Evolutionary conservation across 2,888 invertebrate genomes (phyloP), one percentile per base, ranked within the genome.

Genomic region (Lamellibrachia satsuma): DNA sequence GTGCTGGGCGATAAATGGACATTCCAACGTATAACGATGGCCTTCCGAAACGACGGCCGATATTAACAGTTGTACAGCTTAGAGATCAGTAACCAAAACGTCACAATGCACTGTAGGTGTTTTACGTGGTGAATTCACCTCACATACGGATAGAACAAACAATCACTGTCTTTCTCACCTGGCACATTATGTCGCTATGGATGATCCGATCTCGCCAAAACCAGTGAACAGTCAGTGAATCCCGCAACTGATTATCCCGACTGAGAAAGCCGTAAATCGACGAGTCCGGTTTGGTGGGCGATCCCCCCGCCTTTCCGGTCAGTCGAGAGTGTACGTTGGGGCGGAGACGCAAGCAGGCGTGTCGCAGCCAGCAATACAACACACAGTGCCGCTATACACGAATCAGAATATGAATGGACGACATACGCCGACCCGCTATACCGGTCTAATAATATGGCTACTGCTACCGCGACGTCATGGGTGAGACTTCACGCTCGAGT

Each of bases 371-470:
- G 75, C 75, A 75, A 75, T 22, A 75, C 75, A 75, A 11, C n/a
- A 75, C 75, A 75, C 4, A 22, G 75, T 75, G 22, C 75, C 22
- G 6, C 75, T 75, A 75, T 75, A 75, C 75, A 22, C 75, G 15
- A 75, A 75, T 75, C 15, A 22, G 75, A 75, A 75, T 75, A 75
- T 75, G 75, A 75, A 75, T 75, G 75, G 75, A 6, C 75, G 6
- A n/a, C 75, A 75, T 75, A 75, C 39, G 39, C 39, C 39, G 39
- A 39, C 75, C 75, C 75, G 75, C 22, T 75, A 75, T 75, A 75
- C 75, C 75, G 75, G 75, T 75, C 75, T 75, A 75, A 75, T 75
- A 75, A 75, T 75, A 75, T 75, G 75, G 75, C 75, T 75, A n/a
- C 75, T 3, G 75, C 75, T 75, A n/a, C 75, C 4, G 75, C 75